Percentiles rank a stretch among this genome's conserved stretches.
Conservation (phyloP, 2,797 vertebrate species). For the Taeniopygia guttata region DNA sequence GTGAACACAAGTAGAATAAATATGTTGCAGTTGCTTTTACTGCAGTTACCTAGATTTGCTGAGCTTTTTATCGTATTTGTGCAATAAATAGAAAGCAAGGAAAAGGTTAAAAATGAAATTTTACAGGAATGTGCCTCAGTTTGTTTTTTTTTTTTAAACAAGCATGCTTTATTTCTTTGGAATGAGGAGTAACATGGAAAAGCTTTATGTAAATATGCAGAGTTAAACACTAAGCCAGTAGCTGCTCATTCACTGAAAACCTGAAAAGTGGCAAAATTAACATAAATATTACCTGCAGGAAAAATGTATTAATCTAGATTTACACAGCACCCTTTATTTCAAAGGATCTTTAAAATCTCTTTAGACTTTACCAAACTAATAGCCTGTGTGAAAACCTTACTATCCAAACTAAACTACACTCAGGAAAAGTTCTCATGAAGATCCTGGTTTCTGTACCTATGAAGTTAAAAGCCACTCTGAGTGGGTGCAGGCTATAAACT, state of each 20-base stretch:
- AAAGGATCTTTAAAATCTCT: not conserved
- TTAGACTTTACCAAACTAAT: not conserved
- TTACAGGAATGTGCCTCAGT: not conserved
- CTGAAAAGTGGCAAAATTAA: not conserved
- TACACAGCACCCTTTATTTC: not conserved
- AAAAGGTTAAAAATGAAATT: conserved; percentile 28
- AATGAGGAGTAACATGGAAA: not conserved
- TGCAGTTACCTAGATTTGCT: not conserved
- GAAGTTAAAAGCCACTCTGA: not conserved
- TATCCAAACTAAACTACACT: not conserved
- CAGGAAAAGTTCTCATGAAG: not conserved
- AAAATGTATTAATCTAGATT: not conserved
- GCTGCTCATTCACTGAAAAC: not conserved
- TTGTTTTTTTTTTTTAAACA: conserved; percentile 44
- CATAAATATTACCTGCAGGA: not conserved
- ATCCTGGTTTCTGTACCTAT: not conserved
- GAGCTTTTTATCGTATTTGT: not conserved
- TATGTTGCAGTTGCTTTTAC: not conserved
- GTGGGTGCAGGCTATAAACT: not conserved
- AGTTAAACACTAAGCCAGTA: not conserved
- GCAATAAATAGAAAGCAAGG: not conserved
- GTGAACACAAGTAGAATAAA: not conserved
- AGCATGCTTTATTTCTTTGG: not conserved
- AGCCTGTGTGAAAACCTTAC: not conserved
- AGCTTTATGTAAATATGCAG: not conserved